These are phyloP conservation scores for Tychaedon coryphoeus DNA, from an alignment of 2,113 vertebrate species.

Conservation along the genomic window DNA sequence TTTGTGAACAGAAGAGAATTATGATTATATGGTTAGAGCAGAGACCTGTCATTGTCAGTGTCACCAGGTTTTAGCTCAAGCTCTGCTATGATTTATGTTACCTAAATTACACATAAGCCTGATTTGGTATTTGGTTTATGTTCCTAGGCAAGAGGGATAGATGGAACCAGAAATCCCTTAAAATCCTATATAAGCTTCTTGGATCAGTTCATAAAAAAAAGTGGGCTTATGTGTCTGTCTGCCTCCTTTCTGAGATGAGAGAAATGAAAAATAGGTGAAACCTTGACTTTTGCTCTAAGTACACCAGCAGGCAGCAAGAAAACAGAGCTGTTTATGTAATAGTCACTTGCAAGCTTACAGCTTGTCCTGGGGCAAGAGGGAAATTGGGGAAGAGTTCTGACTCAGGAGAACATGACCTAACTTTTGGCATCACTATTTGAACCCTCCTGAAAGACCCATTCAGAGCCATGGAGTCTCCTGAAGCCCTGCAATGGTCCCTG, in stretches of 20 bases:
- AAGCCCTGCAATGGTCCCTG: neutral
- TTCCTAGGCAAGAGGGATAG: neutral
- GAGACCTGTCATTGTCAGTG: neutral
- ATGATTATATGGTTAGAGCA: neutral
- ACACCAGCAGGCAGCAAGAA: neutral
- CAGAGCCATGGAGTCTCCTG: neutral
- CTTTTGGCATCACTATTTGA: neutral
- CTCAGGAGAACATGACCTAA: neutral
- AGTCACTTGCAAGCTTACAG: neutral
- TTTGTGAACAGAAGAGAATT: neutral
- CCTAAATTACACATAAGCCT: neutral
- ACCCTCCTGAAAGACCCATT: neutral
- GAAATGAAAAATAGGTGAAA: neutral
- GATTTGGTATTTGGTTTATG: neutral
- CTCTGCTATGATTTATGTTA: slow-evolving; percentile 11
- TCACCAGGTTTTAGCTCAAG: neutral
- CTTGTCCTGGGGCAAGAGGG: neutral
- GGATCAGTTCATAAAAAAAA: neutral
- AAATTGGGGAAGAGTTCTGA: neutral
- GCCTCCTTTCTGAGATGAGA: neutral
- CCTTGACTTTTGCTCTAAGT: neutral
- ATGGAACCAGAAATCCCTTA: neutral
- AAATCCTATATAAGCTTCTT: neutral
- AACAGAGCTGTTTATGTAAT: neutral
- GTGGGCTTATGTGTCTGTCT: neutral